phyloP scores from a whole-genome alignment of 2,888 invertebrate genomes.

The Formica aserva region DNA sequence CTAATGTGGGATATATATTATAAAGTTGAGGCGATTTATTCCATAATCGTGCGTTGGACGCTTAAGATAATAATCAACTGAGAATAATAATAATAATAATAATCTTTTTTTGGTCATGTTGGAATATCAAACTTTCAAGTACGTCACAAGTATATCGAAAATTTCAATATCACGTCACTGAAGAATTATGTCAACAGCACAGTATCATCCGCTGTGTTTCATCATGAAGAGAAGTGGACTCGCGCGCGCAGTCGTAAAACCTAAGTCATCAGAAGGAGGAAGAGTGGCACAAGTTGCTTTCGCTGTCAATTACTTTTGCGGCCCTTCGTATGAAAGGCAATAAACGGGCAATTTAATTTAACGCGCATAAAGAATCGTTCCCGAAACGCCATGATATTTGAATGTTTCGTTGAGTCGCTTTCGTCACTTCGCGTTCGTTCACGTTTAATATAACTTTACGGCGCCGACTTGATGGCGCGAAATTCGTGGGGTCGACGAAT shows the following conservation, averaged over 20 bases:
- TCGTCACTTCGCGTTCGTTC: constrained; percentile 33
- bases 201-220: constrained; percentile 56
- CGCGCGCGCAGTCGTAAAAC: constrained; percentile 72
- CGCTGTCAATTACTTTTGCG: constrained; percentile 65
- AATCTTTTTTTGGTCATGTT: neutral
- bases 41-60: neutral
- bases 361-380: constrained; percentile 27
- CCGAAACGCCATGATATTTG: constrained; percentile 26
- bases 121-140: neutral
- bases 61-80: neutral
- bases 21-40: neutral
- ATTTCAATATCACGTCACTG: constrained; percentile 16
- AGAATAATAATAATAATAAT: neutral
- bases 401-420: constrained; percentile 14
- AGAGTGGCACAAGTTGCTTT: constrained; percentile 65
- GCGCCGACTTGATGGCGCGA: constrained; percentile 18
- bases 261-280: constrained; percentile 70
- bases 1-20: neutral
- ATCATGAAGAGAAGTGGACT: constrained; percentile 52
- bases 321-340: constrained; percentile 56
- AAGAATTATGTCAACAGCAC: constrained; percentile 61
- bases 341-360: constrained; percentile 59
- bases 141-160: neutral
- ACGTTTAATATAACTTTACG: constrained; percentile 50
- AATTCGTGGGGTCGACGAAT: neutral